Evolutionary conservation across 2,888 invertebrate genomes (phyloP).

Genomic region (Brenthis hecate): DNA sequence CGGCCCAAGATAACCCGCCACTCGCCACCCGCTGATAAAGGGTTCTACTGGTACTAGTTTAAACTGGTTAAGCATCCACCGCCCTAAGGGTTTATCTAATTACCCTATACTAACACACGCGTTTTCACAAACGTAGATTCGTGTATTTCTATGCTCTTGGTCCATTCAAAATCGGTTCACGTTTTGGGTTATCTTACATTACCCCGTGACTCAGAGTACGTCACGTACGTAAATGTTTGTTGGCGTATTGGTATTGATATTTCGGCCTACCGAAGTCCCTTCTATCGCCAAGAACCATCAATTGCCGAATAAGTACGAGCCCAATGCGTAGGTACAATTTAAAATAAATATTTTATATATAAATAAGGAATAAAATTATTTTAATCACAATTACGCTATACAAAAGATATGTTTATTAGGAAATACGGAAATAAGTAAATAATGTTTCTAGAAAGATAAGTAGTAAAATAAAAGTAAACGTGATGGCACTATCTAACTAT

Average conservation of each 20-base stretch:
- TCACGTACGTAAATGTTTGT: constrained; percentile 76
- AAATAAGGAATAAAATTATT: too few species aligned
- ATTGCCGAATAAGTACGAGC: constrained; percentile 63
- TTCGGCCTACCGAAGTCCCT: constrained; percentile 57
- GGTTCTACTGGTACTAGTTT: constrained; percentile 73
- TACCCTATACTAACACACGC: constrained; percentile 70
- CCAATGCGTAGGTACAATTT: constrained; percentile 73
- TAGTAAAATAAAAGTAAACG: too few species aligned
- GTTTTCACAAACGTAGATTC: constrained; percentile 44
- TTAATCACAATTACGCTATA: too few species aligned
- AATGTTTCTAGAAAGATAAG: too few species aligned
- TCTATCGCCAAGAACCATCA: constrained; percentile 71
- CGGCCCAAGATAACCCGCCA: constrained; percentile 77
- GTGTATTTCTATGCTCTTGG: constrained; percentile 49
- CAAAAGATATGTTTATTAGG: too few species aligned
- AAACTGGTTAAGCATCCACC: constrained; percentile 78
- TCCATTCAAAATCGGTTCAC: constrained; percentile 54
- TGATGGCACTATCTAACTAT: too few species aligned
- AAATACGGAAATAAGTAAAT: too few species aligned
- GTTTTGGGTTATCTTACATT: constrained; percentile 57
- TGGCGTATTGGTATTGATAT: constrained; percentile 64
- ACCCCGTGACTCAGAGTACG: constrained; percentile 53
- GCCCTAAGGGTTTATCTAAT: constrained; percentile 80
- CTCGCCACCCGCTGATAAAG: constrained; percentile 80
- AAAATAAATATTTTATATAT: constrained; percentile 43